A percentile compares a stretch with the other conserved stretches of the same genome.
phyloP scores from a whole-genome alignment of 2,888 invertebrate genomes.

The Callyntrura sp. region DNA sequence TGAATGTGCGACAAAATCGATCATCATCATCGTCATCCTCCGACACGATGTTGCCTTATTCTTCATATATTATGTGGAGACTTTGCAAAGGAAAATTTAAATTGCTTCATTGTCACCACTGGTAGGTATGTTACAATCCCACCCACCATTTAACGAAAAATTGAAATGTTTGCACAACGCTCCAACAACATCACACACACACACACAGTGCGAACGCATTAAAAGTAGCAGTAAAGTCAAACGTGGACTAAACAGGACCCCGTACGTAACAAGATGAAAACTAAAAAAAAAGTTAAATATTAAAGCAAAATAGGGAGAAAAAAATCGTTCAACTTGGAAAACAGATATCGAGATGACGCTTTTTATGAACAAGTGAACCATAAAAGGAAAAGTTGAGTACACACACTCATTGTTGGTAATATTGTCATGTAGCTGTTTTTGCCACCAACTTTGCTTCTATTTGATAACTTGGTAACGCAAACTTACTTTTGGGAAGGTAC shows the following conservation, averaged over 20 bases:
- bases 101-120: background rate
- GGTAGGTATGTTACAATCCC: background rate
- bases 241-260: background rate
- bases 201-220: background rate
- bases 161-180: conserved; percentile 18
- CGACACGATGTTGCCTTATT: background rate
- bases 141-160: background rate
- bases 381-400: background rate
- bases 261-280: background rate
- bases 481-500: background rate
- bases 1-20: background rate
- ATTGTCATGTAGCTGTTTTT: background rate
- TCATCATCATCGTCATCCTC: background rate
- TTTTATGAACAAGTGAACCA: background rate
- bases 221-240: background rate
- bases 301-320: background rate
- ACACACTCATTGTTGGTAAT: background rate
- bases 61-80: background rate
- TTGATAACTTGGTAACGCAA: too few relatives aligned
- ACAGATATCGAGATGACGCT: background rate
- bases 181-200: background rate
- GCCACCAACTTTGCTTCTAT: too few relatives aligned
- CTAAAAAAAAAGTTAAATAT: background rate
- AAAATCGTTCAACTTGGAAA: background rate
- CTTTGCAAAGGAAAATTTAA: background rate